Conservation (phyloP, 2,113 vertebrate genomes). For the Dromas ardeola region DNA sequence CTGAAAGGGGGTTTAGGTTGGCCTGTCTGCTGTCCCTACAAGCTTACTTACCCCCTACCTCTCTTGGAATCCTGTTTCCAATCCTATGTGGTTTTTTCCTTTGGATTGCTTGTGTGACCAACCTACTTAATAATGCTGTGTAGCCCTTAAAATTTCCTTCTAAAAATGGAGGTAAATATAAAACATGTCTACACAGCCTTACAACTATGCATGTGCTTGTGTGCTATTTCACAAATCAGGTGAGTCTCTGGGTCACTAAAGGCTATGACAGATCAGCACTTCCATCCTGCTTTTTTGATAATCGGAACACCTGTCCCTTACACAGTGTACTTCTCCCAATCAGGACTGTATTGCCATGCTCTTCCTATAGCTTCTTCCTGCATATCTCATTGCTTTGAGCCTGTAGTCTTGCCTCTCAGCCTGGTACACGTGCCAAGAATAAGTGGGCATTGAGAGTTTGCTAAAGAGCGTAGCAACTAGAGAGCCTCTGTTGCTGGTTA, state of each 20-base stretch:
- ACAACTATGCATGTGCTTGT: background rate
- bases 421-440: background rate
- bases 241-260: background rate
- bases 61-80: background rate
- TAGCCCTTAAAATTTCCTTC: background rate
- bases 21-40: background rate
- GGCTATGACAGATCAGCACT: background rate
- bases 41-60: background rate
- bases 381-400: background rate
- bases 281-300: background rate
- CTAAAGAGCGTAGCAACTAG: background rate
- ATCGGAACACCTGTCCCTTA: background rate
- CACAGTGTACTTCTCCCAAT: background rate
- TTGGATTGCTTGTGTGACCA: background rate
- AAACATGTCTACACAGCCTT: background rate
- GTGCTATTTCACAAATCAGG: background rate
- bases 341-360: background rate
- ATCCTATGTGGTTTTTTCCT: accelerated
- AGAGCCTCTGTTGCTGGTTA: background rate
- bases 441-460: background rate
- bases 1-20: background rate
- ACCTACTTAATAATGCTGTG: background rate
- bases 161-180: background rate
- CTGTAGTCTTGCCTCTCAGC: background rate
- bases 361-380: background rate